Base-by-base conservation (phyloP, 2,888 invertebrate species). In the Agonopterix arenella region DNA sequence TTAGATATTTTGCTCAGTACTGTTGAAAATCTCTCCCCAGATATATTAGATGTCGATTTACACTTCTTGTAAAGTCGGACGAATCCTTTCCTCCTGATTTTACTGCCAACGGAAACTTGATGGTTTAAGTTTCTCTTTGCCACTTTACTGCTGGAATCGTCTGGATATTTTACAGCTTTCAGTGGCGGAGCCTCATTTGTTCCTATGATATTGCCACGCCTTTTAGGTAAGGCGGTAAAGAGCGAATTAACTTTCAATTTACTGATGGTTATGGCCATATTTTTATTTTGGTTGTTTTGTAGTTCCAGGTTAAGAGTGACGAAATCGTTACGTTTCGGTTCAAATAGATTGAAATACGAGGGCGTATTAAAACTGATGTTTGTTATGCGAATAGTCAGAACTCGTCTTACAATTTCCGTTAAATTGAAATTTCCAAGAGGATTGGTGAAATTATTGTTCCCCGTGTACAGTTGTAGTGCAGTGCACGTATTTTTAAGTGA, bases 21-120 rank as follows among this genome's bases (percentile, higher is more conserved):
- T 8, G 69, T 77, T 46, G 55, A 60, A 43, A 4, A 13, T 47
- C 41, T 40, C 41, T 47, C 46, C 43, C 51, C 61, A 1, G 62
- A 53, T 52, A 77, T 66, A 46, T 71, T 75, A 1, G 75, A 70
- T 7, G 74, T 68, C 0, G 76, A 80, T 64, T 80, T 83, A 52
- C 76, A 80, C 67, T 80, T 85, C 55, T 68, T 81, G 47, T 77
- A 73, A 11, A 79, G 64, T 56, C 58, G 80, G 3, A 64, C 56
- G 52, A 62, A 82, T 37, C 64, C 52, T 56, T 56, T 78, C 53
- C 64, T 70, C 50, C 46, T 52, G 47, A 51, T 57, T 56, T 57
- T 70, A 18, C 8, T 42, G 8, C 37, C 36, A 43, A 46, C 43
- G 36, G n/a, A 36, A 40, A n/a, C n/a, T 42, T 40, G 40, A 28